phyloP scores from a whole-genome alignment of 1,140 invertebrate genomes.

The Patella vulgata region DNA sequence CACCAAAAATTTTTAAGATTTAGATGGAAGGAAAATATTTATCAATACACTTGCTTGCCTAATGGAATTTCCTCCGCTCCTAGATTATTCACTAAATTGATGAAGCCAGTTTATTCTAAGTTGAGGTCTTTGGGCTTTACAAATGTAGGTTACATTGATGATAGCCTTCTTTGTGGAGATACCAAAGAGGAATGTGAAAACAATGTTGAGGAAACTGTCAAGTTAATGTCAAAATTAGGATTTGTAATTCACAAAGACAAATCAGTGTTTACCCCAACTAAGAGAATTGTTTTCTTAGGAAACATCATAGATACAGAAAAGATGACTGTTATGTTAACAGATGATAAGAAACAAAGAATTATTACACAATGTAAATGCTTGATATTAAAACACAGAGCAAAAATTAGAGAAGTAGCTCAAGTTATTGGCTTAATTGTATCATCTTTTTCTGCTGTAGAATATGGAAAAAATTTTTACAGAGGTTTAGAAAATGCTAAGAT shows the following conservation, averaged over 20 bases:
- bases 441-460: neutral
- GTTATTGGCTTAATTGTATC: neutral
- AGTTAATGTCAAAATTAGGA: neutral
- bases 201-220: conserved; percentile 6
- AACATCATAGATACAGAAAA: too few relatives aligned
- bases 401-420: neutral
- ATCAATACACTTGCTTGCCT: conserved; percentile 24
- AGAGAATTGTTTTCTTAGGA: too few relatives aligned
- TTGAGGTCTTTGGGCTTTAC: conserved; percentile 6
- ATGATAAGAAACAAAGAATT: too few relatives aligned
- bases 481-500: conserved; percentile 9
- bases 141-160: conserved; percentile 8
- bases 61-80: conserved; percentile 20
- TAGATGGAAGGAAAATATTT: conserved; percentile 20
- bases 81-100: conserved; percentile 16
- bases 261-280: too few relatives aligned
- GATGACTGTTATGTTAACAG: too few relatives aligned
- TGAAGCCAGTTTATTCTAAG: conserved; percentile 18
- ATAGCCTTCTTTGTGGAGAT: conserved; percentile 1
- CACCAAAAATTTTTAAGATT: conserved; percentile 31
- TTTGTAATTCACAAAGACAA: conserved; percentile 11
- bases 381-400: too few relatives aligned
- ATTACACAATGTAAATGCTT: too few relatives aligned
- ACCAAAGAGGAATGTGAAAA: neutral
- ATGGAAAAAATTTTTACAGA: neutral